These are phyloP conservation scores for Trididemnum clinides DNA, from an alignment of 23 tunicate species.

Conservation along the genomic window DNA sequence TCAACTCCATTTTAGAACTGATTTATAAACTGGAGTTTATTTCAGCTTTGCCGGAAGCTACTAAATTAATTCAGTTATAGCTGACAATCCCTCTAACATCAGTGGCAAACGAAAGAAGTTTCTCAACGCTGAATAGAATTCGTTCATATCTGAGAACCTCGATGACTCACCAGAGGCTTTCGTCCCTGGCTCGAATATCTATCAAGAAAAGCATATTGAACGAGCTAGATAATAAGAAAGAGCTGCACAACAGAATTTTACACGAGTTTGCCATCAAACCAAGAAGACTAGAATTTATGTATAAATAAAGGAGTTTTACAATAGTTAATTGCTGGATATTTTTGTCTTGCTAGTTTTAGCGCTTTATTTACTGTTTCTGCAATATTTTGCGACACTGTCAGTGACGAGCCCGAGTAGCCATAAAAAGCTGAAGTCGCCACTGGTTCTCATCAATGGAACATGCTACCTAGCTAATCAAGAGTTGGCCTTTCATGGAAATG, in stretches of 20 bases:
- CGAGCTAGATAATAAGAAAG: slow-evolving; percentile 13
- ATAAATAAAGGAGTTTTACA: background rate
- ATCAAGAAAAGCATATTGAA: slow-evolving; percentile 20
- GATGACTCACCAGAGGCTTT: slow-evolving; percentile 23
- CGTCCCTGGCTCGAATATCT: slow-evolving; percentile 32
- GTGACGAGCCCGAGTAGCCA: slow-evolving; percentile 18
- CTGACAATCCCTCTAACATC: too few species aligned
- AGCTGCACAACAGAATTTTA: slow-evolving; percentile 30
- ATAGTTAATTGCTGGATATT: background rate
- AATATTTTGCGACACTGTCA: slow-evolving; percentile 12
- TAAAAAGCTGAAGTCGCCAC: slow-evolving; percentile 20
- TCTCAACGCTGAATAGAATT: too few species aligned
- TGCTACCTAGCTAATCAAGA: too few species aligned
- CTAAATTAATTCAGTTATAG: background rate
- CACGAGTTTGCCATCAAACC: slow-evolving; percentile 35
- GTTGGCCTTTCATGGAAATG: too few species aligned
- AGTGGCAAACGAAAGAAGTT: too few species aligned
- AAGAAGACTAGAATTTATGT: slow-evolving; percentile 38
- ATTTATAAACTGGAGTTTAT: too few species aligned
- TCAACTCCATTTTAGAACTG: background rate
- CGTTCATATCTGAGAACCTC: too few species aligned
- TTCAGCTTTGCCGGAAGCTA: slow-evolving; percentile 6
- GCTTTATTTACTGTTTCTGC: too few species aligned
- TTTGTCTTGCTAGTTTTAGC: slow-evolving; percentile 2
- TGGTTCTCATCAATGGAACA: background rate